Evolutionary conservation across 2,113 vertebrate genomes (phyloP).

Genomic region (Nibea albiflora): DNA sequence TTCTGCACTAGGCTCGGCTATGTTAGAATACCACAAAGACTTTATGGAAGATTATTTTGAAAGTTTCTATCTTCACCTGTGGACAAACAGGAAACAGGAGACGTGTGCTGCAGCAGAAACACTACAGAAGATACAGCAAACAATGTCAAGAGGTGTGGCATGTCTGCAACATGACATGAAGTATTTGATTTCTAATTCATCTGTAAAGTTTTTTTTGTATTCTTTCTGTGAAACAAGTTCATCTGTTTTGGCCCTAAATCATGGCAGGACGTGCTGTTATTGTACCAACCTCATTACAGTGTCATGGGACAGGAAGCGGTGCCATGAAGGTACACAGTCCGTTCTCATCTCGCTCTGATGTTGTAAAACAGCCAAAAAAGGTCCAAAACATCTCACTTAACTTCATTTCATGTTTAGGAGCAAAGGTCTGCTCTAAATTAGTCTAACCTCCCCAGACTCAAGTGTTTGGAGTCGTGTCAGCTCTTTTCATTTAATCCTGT

Average conservation of each 20-base stretch:
- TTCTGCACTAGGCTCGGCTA: neutral
- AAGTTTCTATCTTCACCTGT: neutral
- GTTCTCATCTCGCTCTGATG: conserved; percentile 31
- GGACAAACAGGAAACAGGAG: neutral
- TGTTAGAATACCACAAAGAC: neutral
- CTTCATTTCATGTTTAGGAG: conserved; percentile 44
- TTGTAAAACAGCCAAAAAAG: conserved; percentile 22
- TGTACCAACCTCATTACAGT: conserved; percentile 16
- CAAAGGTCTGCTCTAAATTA: conserved; percentile 58
- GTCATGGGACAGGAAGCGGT: conserved; percentile 33
- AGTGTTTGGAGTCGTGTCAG: conserved; percentile 35
- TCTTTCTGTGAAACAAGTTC: too few relatives aligned
- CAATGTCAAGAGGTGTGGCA: neutral
- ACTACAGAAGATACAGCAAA: neutral
- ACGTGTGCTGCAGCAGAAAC: too few relatives aligned
- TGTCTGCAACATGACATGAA: neutral
- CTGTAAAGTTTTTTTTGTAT: too few relatives aligned
- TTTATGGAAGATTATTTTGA: conserved; percentile 1
- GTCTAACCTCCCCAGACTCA: conserved; percentile 19
- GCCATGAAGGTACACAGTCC: conserved; percentile 12
- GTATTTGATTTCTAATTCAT: neutral
- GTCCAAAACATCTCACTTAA: conserved; percentile 48
- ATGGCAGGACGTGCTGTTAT: conserved; percentile 6
- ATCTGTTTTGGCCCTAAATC: neutral
- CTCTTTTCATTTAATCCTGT: conserved; percentile 26